These are phyloP conservation scores for Sarcophilus harrisii DNA, from an alignment of 2,797 vertebrate genomes.

Conservation along the genomic window DNA sequence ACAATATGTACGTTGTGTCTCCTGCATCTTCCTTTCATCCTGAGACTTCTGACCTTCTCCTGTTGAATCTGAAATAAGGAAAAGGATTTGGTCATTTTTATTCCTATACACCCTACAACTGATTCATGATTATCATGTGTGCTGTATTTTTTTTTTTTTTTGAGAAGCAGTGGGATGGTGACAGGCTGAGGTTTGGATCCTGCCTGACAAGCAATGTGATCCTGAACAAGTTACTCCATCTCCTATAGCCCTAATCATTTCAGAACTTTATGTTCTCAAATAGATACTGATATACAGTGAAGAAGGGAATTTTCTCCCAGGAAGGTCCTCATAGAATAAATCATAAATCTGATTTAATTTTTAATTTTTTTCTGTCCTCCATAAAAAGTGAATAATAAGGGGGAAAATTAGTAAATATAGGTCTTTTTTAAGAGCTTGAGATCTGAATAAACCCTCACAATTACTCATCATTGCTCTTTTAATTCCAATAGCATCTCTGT, in stretches of 20 bases:
- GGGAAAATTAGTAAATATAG: neutral
- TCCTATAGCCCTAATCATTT: neutral
- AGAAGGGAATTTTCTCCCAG: neutral
- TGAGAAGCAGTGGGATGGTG: neutral
- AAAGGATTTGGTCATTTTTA: neutral
- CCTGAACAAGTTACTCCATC: neutral
- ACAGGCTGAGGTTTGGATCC: neutral
- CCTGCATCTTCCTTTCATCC: neutral
- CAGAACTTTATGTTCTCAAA: neutral
- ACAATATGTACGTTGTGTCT: neutral
- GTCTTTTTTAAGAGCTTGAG: neutral
- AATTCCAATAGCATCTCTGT: neutral
- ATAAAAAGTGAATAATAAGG: neutral
- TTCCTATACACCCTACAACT: neutral
- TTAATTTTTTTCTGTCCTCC: neutral
- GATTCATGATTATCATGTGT: neutral
- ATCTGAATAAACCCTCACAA: neutral
- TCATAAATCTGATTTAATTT: neutral
- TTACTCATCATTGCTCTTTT: neutral
- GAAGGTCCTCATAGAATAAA: neutral
- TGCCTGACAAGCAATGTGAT: neutral
- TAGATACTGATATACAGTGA: neutral
- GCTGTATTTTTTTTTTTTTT: neutral
- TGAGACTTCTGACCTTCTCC: neutral
- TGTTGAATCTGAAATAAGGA: neutral